Conservation (phyloP, 2,797 vertebrate genomes). For the Tragopan temminckii region DNA sequence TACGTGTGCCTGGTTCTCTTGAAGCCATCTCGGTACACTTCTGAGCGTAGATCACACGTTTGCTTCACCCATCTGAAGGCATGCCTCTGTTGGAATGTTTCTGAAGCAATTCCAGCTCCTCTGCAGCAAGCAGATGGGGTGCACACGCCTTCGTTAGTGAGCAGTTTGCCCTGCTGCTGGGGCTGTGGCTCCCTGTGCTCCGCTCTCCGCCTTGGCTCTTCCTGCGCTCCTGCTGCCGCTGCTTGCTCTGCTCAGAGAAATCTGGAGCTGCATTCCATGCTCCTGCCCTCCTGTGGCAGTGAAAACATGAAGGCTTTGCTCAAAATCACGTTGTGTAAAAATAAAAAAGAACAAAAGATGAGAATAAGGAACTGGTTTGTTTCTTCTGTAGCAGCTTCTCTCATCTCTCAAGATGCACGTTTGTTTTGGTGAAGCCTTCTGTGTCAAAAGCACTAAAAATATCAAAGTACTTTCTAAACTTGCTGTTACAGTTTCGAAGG, state of each 20-base stretch:
- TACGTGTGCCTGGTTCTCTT: fast-evolving
- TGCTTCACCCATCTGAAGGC: background rate
- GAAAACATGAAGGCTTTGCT: constrained; percentile 24
- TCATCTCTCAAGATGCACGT: background rate
- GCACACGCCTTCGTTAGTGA: constrained; percentile 67
- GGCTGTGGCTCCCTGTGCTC: constrained; percentile 40
- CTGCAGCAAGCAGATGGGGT: constrained; percentile 69
- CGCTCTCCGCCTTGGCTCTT: constrained; percentile 51
- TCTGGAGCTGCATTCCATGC: constrained; percentile 10
- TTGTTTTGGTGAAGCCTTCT: background rate
- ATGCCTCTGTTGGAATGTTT: constrained; percentile 51
- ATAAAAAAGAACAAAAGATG: background rate
- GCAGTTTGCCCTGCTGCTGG: constrained; percentile 47
- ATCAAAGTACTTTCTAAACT: background rate
- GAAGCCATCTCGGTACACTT: background rate
- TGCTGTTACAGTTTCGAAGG: background rate
- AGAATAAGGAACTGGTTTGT: constrained; percentile 6
- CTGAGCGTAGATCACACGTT: background rate
- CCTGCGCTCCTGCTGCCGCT: constrained; percentile 38
- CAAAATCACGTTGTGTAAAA: constrained; percentile 23
- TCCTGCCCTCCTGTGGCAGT: constrained; percentile 64
- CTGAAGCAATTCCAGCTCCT: constrained; percentile 56
- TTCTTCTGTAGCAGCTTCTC: background rate
- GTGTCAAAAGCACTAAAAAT: constrained; percentile 2
- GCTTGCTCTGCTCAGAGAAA: constrained; percentile 22